phyloP scores from a whole-genome alignment of 2,888 invertebrate genomes.

The Hylaea fasciaria region DNA sequence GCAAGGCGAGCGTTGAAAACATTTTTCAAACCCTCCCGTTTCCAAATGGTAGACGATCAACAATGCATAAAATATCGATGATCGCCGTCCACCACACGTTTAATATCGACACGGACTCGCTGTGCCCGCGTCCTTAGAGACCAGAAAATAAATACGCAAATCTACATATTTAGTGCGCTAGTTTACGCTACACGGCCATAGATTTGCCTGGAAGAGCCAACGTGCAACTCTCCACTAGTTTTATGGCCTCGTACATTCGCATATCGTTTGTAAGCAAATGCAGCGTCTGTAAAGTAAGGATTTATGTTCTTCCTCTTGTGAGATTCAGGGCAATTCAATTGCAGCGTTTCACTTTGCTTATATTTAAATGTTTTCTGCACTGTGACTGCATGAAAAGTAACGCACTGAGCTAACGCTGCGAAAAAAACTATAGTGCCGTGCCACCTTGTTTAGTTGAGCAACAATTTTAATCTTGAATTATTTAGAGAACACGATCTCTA shows the following conservation, averaged over 20 bases:
- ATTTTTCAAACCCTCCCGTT: constrained; percentile 8
- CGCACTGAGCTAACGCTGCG: no score
- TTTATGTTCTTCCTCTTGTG: constrained; percentile 26
- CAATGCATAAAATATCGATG: constrained; percentile 28
- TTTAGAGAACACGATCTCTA: no score
- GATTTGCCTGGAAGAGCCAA: constrained; percentile 43
- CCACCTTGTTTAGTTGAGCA: no score
- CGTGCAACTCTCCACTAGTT: constrained; percentile 23
- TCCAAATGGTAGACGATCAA: constrained; percentile 21
- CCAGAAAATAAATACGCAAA: constrained; percentile 55
- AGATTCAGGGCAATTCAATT: constrained; percentile 24
- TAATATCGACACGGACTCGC: background rate
- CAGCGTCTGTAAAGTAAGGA: constrained; percentile 21
- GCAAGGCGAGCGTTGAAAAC: no score
- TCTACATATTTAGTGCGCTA: constrained; percentile 55
- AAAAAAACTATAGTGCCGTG: no score
- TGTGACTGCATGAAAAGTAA: background rate
- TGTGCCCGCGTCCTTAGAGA: constrained; percentile 28
- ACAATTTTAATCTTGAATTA: no score
- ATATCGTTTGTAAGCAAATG: constrained; percentile 28
- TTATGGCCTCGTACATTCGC: constrained; percentile 26
- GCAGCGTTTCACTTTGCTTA: constrained; percentile 15
- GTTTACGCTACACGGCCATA: constrained; percentile 33
- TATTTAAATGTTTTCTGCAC: constrained; percentile 1
- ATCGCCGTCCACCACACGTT: constrained; percentile 23